Conservation (phyloP, 1,140 invertebrate genomes). For the Nasonia vitripennis region DNA sequence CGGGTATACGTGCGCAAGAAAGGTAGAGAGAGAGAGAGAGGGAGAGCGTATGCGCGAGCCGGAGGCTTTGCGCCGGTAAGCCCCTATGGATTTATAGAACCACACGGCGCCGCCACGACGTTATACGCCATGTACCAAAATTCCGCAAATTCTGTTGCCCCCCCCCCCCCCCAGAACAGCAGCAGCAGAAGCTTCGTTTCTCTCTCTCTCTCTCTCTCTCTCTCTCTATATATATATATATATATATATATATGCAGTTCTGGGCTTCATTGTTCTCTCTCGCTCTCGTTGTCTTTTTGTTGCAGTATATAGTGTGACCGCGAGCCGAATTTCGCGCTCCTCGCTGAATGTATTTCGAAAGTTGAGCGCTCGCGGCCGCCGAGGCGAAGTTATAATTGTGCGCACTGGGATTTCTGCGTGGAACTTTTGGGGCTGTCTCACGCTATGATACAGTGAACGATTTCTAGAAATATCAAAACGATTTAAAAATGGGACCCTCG, state of each 20-base stretch:
- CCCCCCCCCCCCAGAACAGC: conserved; percentile 22
- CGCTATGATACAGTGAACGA: no score
- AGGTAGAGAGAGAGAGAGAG: conserved; percentile 42
- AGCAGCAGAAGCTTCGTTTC: not conserved
- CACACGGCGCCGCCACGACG: conserved; percentile 55
- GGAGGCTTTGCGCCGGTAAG: conserved; percentile 69
- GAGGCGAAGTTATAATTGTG: not conserved
- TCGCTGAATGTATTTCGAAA: conserved; percentile 21
- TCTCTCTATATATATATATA: no score
- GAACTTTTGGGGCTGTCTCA: not conserved
- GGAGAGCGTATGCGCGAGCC: conserved; percentile 55
- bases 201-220: conserved; percentile 14
- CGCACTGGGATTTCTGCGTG: not conserved
- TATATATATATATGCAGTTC: not conserved
- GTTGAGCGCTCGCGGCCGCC: not conserved
- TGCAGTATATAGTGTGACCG: not conserved
- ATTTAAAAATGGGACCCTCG: no score
- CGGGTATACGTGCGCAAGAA: not conserved
- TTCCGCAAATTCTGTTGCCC: conserved; percentile 59
- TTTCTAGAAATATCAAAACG: no score
- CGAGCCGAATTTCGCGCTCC: not conserved
- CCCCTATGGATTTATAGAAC: conserved; percentile 71
- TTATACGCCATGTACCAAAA: conserved; percentile 67
- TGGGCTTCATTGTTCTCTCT: not conserved
- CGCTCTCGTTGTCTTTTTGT: not conserved